Evolutionary conservation across 2,113 vertebrate genomes (phyloP).

Genomic region (Emydura subglobosa): DNA sequence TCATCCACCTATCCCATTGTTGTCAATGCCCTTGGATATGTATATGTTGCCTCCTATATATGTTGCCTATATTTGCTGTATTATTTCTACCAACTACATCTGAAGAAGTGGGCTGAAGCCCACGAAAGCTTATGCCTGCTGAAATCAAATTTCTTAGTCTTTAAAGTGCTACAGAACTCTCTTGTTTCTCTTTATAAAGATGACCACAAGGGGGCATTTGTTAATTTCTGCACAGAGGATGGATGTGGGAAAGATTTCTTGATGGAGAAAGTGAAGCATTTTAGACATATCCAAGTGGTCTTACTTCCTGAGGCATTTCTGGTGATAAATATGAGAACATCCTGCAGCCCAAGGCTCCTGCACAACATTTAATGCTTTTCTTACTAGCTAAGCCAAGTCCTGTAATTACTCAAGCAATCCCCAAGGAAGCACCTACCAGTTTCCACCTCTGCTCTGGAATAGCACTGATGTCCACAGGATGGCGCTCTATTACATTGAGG

Average conservation of each 20-base stretch:
- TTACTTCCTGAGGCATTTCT: neutral
- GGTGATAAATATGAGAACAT: fast-evolving
- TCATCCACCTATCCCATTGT: too few relatives aligned
- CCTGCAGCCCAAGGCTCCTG: neutral
- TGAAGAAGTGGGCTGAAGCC: too few relatives aligned
- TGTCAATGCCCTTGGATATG: too few relatives aligned
- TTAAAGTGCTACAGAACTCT: too few relatives aligned
- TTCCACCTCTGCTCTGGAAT: conserved; percentile 93
- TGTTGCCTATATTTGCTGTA: too few relatives aligned
- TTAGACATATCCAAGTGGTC: neutral
- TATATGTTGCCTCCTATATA: too few relatives aligned
- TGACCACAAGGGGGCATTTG: conserved; percentile 2
- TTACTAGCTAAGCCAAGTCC: neutral
- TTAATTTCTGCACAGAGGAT: neutral
- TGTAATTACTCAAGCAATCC: neutral
- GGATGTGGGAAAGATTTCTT: neutral
- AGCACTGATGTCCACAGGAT: conserved; percentile 91
- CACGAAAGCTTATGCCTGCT: too few relatives aligned
- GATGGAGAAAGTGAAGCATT: neutral
- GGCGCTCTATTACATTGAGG: conserved; percentile 88
- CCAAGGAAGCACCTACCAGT: conserved; percentile 82
- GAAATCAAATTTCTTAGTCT: too few relatives aligned
- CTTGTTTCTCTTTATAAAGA: neutral
- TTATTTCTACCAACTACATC: too few relatives aligned
- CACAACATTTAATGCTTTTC: fast-evolving